phyloP scores from a whole-genome alignment of 2,797 vertebrate species.

The Hoplostethus mediterraneus region DNA sequence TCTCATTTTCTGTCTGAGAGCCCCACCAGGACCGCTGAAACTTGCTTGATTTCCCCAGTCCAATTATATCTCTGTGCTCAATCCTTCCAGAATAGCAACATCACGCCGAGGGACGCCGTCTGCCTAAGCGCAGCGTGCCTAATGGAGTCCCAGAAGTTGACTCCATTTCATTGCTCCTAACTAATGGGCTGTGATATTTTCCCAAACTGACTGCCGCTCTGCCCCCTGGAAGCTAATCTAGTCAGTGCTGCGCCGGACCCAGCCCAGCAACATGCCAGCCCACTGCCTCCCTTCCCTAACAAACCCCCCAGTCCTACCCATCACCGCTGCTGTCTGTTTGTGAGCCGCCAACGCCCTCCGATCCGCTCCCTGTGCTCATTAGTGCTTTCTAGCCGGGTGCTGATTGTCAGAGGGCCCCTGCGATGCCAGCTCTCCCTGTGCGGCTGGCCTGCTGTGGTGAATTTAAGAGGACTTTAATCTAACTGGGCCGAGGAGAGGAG shows the following conservation, averaged over 20 bases:
- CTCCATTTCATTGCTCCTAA: constrained; percentile 93
- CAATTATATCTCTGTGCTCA: constrained; percentile 94
- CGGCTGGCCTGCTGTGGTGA: constrained; percentile 70
- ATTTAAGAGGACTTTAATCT: constrained; percentile 84
- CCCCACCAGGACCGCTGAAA: constrained; percentile 90
- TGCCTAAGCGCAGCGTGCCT: constrained; percentile 91
- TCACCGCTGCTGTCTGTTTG: constrained; percentile 66
- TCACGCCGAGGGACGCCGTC: constrained; percentile 88
- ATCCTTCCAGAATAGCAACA: constrained; percentile 89
- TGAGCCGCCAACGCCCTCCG: constrained; percentile 62
- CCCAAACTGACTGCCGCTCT: constrained; percentile 89
- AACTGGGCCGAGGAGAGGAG: constrained; percentile 75
- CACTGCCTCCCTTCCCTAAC: constrained; percentile 51
- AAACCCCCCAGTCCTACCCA: constrained; percentile 61
- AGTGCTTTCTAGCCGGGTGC: constrained; percentile 76
- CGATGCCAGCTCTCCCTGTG: constrained; percentile 71
- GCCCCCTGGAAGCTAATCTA: constrained; percentile 86
- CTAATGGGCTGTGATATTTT: constrained; percentile 96
- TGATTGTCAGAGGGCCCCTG: constrained; percentile 80
- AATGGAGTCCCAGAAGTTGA: constrained; percentile 96
- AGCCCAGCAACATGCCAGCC: constrained; percentile 69
- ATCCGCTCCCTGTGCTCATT: constrained; percentile 76
- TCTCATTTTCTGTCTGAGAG: constrained; percentile 85
- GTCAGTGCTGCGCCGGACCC: constrained; percentile 74
- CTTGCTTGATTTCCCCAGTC: constrained; percentile 96